Evolutionary conservation across 2,797 vertebrate species (phyloP).

Genomic region (Rhinophrynus dorsalis): DNA sequence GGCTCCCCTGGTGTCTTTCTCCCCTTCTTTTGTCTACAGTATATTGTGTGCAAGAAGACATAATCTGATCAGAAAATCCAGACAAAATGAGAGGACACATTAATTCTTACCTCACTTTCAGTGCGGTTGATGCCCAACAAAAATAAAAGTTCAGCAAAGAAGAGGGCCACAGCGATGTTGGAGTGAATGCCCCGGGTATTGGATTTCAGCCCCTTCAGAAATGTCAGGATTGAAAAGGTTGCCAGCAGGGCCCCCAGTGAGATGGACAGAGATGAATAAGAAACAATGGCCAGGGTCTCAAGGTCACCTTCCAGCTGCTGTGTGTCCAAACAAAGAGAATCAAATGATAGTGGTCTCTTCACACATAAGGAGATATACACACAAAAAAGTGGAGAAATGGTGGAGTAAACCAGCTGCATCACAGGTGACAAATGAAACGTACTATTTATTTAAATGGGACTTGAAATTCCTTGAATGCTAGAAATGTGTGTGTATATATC

Average conservation of each 20-base stretch:
- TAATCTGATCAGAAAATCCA: no score
- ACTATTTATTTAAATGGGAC: no score
- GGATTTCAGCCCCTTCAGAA: conserved; percentile 92
- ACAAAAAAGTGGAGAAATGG: not conserved
- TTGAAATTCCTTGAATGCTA: no score
- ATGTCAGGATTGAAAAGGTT: conserved; percentile 84
- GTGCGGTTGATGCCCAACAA: conserved; percentile 91
- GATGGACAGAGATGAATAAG: conserved; percentile 82
- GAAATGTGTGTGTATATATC: no score
- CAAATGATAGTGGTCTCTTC: not conserved
- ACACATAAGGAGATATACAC: not conserved
- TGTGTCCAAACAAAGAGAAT: conserved; percentile 45
- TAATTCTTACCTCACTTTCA: conserved; percentile 87
- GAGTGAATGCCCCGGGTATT: conserved; percentile 93
- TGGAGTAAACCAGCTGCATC: no score
- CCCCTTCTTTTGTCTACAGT: no score
- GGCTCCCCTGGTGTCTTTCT: no score
- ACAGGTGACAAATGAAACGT: no score
- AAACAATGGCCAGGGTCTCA: conserved; percentile 88
- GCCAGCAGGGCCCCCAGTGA: conserved; percentile 88
- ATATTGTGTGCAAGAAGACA: no score
- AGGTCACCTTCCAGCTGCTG: conserved; percentile 95
- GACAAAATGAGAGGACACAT: no score
- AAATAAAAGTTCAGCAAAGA: conserved; percentile 90
- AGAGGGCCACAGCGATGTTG: conserved; percentile 87